Percentiles rank a stretch among this genome's conserved stretches.
Evolutionary conservation across 2,888 invertebrate species (phyloP).

Genomic region (Schizotus pectinicornis): DNA sequence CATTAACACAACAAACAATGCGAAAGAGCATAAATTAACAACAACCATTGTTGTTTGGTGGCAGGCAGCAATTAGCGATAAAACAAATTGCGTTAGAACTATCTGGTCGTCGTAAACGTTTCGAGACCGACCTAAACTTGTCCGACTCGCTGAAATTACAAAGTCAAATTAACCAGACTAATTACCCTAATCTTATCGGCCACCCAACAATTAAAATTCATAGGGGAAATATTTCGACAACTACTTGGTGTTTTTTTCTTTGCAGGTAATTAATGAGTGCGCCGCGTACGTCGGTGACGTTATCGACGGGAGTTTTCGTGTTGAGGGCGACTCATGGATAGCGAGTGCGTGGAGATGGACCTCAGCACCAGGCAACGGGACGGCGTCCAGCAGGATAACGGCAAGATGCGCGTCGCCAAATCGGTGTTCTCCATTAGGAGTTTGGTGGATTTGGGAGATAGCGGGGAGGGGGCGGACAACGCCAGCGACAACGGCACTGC

Average conservation of each 20-base stretch:
- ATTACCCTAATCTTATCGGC: too few relatives aligned
- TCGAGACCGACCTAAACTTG: too few relatives aligned
- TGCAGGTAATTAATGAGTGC: slow-evolving; percentile 19
- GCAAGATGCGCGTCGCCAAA: slow-evolving; percentile 63
- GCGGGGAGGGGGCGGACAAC: slow-evolving; percentile 44
- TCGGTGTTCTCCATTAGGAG: slow-evolving; percentile 67
- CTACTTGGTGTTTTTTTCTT: slow-evolving; percentile 3
- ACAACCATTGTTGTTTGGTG: too few relatives aligned
- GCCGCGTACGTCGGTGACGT: neutral
- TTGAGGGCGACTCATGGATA: slow-evolving; percentile 39
- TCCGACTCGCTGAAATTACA: too few relatives aligned
- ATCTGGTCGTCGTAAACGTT: too few relatives aligned
- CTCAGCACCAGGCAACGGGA: slow-evolving; percentile 58
- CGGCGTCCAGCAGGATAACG: slow-evolving; percentile 46
- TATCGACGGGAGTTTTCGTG: slow-evolving; percentile 14
- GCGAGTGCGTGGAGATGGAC: slow-evolving; percentile 58
- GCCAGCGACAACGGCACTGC: slow-evolving; percentile 31
- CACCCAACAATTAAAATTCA: too few relatives aligned
- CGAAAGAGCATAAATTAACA: too few relatives aligned
- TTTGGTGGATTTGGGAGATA: slow-evolving; percentile 63
- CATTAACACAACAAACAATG: too few relatives aligned
- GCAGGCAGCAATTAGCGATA: too few relatives aligned
- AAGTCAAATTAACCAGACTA: too few relatives aligned
- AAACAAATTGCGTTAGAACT: too few relatives aligned
- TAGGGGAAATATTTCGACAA: neutral